Conservation (phyloP, 2,888 invertebrate species). For the Neocrepidodera transversa region DNA sequence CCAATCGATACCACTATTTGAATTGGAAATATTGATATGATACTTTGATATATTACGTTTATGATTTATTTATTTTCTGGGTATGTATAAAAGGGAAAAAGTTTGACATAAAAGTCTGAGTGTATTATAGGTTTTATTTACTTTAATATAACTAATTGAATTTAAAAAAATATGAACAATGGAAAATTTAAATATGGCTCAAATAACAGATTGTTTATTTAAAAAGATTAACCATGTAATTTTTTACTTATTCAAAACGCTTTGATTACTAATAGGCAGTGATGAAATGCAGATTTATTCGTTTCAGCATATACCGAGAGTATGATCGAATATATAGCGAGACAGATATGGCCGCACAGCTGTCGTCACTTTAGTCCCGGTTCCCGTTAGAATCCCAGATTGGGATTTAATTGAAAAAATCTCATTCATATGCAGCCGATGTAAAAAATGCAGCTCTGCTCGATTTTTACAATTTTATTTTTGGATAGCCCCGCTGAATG, state of each 20-base stretch:
- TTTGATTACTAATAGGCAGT: slow-evolving; percentile 45
- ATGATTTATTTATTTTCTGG: slow-evolving; percentile 12
- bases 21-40: slow-evolving; percentile 23
- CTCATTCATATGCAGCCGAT: slow-evolving; percentile 62
- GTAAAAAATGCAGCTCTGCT: slow-evolving; percentile 58
- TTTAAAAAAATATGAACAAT: too few relatives aligned
- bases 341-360: slow-evolving; percentile 45
- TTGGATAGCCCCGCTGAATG: slow-evolving; percentile 54
- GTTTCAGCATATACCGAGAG: slow-evolving; percentile 30
- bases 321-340: slow-evolving; percentile 33
- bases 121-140: too few relatives aligned
- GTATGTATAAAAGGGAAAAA: too few relatives aligned
- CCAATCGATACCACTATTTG: slow-evolving; percentile 24
- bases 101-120: too few relatives aligned
- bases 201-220: too few relatives aligned
- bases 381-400: slow-evolving; percentile 56
- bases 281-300: slow-evolving; percentile 51
- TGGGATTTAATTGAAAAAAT: slow-evolving; percentile 62
- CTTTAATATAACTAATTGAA: too few relatives aligned
- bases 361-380: slow-evolving; percentile 50
- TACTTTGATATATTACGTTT: slow-evolving; percentile 11
- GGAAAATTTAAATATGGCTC: too few relatives aligned
- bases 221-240: not conserved
- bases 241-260: slow-evolving; percentile 15
- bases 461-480: slow-evolving; percentile 58